Conservation (phyloP, 2,888 invertebrate genomes). For the Phlogophora meticulosa region DNA sequence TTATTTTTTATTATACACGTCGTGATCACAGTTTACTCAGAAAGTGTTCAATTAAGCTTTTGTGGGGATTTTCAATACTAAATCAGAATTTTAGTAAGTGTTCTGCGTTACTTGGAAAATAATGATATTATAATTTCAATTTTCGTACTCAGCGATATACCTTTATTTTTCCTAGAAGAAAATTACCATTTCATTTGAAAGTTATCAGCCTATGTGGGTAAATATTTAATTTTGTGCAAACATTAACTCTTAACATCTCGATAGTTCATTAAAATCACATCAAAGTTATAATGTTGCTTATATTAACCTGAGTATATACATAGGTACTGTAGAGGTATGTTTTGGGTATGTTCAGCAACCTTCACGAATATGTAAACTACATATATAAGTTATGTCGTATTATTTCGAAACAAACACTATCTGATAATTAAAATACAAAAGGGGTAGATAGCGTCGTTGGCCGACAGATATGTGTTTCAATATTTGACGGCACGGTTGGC, state of each 20-base stretch:
- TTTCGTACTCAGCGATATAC: neutral
- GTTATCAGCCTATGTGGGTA: neutral
- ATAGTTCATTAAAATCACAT: neutral
- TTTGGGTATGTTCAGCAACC: no score
- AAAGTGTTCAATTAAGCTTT: no score
- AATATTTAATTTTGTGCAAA: neutral
- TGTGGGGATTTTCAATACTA: constrained; percentile 7
- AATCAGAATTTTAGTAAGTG: constrained; percentile 2
- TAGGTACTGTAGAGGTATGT: no score
- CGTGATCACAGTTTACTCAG: neutral
- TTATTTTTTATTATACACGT: neutral
- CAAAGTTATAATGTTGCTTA: neutral
- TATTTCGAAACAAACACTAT: no score
- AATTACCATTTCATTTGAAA: neutral
- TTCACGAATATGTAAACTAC: no score
- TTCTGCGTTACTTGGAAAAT: constrained; percentile 3
- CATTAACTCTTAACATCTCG: neutral
- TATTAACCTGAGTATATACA: neutral
- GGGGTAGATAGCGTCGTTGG: no score
- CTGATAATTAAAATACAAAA: no score
- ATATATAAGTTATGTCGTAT: no score
- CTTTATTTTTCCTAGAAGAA: neutral
- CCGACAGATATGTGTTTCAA: no score
- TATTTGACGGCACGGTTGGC: no score
- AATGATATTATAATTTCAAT: neutral